Conservation (phyloP, 2,888 invertebrate genomes). For the Leptinotarsa juncta region DNA sequence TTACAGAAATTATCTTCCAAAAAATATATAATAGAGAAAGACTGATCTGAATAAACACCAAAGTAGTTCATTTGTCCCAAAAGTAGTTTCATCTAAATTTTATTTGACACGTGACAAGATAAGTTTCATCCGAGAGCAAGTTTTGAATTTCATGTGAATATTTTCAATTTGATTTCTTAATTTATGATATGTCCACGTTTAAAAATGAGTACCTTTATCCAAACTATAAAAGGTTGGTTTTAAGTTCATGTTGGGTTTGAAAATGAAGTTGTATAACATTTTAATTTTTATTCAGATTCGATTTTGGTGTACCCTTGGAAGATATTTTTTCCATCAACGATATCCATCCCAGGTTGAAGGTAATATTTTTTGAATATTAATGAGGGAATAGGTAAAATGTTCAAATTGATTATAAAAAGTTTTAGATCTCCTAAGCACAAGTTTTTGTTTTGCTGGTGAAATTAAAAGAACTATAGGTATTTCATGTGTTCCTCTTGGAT, state of each 20-base stretch:
- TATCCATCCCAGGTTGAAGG: slow-evolving; percentile 51
- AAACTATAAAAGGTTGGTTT: slow-evolving; percentile 4
- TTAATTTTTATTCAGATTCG: slow-evolving; percentile 44
- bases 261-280: not conserved
- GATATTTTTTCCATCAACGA: slow-evolving; percentile 51
- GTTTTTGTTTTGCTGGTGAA: too few relatives aligned
- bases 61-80: not conserved
- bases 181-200: not conserved
- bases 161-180: not conserved
- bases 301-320: slow-evolving; percentile 54
- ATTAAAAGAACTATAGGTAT: too few relatives aligned
- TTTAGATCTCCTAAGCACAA: too few relatives aligned
- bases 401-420: too few relatives aligned
- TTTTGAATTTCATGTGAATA: slow-evolving; percentile 1
- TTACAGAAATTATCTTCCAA: too few relatives aligned
- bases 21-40: not conserved
- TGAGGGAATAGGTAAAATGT: too few relatives aligned
- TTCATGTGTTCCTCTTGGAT: too few relatives aligned
- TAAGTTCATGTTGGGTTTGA: not conserved
- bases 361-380: slow-evolving; percentile 26
- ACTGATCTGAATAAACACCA: not conserved
- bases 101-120: not conserved
- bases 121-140: not conserved
- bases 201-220: not conserved
- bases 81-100: not conserved